Conservation (phyloP, 1,140 invertebrate genomes). For the Hylaeus anthracinus region DNA sequence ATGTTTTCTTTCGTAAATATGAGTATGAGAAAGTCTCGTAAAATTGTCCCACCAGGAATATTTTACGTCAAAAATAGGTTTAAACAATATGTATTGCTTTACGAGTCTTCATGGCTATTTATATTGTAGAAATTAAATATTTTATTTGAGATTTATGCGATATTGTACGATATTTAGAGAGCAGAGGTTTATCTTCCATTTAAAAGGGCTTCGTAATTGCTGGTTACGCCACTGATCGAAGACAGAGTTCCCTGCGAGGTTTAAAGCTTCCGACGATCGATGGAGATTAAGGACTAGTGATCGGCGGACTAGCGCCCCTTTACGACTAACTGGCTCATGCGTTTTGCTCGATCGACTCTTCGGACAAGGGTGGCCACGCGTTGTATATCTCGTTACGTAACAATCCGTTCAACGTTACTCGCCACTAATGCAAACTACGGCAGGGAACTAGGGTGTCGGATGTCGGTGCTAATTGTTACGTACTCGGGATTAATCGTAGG, state of each 20-base stretch:
- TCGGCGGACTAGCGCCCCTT: not conserved
- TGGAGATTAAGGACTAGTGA: not conserved
- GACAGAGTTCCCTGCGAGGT: not conserved
- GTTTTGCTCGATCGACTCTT: conserved; percentile 6
- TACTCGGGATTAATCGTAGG: conserved; percentile 44
- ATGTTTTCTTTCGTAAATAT: no score
- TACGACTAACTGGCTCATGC: not conserved
- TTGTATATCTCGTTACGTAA: conserved; percentile 8
- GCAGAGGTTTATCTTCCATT: no score
- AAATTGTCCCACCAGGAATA: no score
- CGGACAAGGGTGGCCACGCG: not conserved
- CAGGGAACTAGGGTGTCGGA: not conserved
- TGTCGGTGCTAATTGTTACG: conserved; percentile 32
- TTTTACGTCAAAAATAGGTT: no score
- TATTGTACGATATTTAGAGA: no score
- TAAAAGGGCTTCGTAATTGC: no score
- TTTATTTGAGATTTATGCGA: no score
- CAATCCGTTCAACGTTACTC: conserved; percentile 8
- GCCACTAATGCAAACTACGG: not conserved
- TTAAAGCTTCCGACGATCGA: not conserved
- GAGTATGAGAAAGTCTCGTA: no score
- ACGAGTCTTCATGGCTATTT: no score
- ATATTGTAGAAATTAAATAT: no score
- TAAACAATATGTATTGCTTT: no score
- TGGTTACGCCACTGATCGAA: not conserved